Base-by-base conservation (phyloP, 2,113 vertebrate genomes). In the Centropristis striata region DNA sequence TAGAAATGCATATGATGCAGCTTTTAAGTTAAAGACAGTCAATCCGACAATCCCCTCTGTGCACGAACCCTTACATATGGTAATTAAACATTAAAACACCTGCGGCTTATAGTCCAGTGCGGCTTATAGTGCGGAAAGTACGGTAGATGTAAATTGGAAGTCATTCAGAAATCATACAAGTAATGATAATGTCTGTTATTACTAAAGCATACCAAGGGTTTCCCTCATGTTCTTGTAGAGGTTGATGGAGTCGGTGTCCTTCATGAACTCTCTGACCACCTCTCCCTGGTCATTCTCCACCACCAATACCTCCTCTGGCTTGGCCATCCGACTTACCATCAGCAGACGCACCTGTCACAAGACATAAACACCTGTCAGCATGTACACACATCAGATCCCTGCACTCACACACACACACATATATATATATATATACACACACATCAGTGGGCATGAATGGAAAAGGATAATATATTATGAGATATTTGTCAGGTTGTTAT, bases 201-300 rank as follows among this genome's bases (percentile, higher is more conserved):
- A 21, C 18, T 27, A 10, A 59, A 13, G 73, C 95, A 88, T 94
- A 99, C 98, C 98, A 58, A 99, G 92, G 0, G 98, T 99, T 94
- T 99, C 98, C 87, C 98, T 97, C 98, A 99, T 99, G 74, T 99
- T 99, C 93, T 99, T 99, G 93, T 99, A 99, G 28, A 99, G 95
- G 91, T 99, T 99, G 90, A 99, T 99, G 70, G 98, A 99, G 90
- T 99, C 98, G 0, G 98, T 99, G 90, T 99, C 98, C 94, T 99
- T 99, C 98, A 99, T 99, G 91, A 99, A 99, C 92, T 99, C 98
- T 81, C 98, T 92, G 55, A 99, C 98, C 80, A 99, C 98, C 92
- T 99, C 98, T 41, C 98, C 98, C 90, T 99, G 98, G 90, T 99
- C 98, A 25, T 99, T 99, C 94, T 99, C 98, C 91, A 99, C 98